Evolutionary conservation across 1,140 invertebrate genomes (phyloP).

Genomic region (Campodea augens): DNA sequence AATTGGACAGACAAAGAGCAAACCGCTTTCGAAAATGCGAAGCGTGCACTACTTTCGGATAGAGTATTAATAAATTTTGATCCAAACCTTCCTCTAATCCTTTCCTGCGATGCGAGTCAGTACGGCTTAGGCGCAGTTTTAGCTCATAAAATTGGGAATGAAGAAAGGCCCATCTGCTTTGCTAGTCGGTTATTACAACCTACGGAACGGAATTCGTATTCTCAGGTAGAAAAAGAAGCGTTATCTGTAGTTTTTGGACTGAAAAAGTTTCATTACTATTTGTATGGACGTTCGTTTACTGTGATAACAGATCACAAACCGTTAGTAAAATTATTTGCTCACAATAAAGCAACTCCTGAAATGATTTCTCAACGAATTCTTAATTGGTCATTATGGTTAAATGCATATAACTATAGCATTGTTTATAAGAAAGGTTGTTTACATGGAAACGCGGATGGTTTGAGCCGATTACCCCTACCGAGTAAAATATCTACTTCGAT

Average conservation of each 20-base stretch:
- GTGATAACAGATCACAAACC: conserved; percentile 25
- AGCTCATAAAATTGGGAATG: conserved; percentile 17
- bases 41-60: conserved; percentile 8
- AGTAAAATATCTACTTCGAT: too few relatives aligned
- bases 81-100: conserved; percentile 9
- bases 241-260: conserved; percentile 23
- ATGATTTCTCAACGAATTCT: conserved; percentile 15
- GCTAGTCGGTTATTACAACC: conserved; percentile 19
- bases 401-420: conserved; percentile 12
- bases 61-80: conserved; percentile 13
- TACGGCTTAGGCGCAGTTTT: conserved; percentile 23
- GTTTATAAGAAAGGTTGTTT: not conserved
- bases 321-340: conserved; percentile 20
- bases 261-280: not conserved
- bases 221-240: conserved; percentile 28
- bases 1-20: conserved; percentile 9
- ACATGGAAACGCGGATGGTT: not conserved
- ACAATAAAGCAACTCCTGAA: conserved; percentile 16
- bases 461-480: too few relatives aligned
- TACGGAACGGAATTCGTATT: conserved; percentile 26
- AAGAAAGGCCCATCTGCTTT: conserved; percentile 21
- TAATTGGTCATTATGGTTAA: conserved; percentile 9
- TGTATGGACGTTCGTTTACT: conserved; percentile 15
- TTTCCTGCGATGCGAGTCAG: conserved; percentile 15
- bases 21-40: conserved; percentile 11